Base-by-base conservation (phyloP, 2,113 vertebrate genomes). In the Tor tambroides region DNA sequence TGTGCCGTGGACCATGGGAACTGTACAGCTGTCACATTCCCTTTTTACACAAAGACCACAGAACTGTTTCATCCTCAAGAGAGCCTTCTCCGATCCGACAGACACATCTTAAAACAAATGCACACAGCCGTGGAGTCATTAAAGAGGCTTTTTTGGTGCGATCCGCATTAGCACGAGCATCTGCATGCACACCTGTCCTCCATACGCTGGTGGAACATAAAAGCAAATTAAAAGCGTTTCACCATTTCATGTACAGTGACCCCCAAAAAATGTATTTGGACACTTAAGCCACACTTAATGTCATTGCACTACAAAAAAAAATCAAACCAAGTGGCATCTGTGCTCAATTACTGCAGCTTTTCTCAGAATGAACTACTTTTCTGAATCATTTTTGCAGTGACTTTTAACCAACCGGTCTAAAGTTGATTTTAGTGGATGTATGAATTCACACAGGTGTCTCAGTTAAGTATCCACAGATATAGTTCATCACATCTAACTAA, bases 11-110 rank as follows among this genome's bases (percentile, higher is more conserved):
- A 92, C 85, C 79, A 41, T 65, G 30, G 89, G 83, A 87, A 87
- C 89, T 76, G 80, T 28, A n/a, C 94, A 94, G 90, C 92, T 94
- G 93, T 91, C 93, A 87, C 88, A 83, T 88, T 93, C 89, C 85
- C 87, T 85, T 85, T 75, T 87, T 88, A 87, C 86, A 87, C 56
- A 91, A 84, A 91, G 88, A 92, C 85, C 86, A 77, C 86, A 84
- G 87, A 87, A 81, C 86, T 84, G 89, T 86, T 89, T 85, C 61
- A 74, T 86, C 87, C 92, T 88, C 89, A 17, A 61, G 92, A 90
- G 91, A 93, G 78, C 75, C 86, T 85, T 87, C 89, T 88, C 88
- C 84, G 87, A 87, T 88, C 78, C 63, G 6, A 65, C 28, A 32
- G 81, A 81, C 69, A 84, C 30, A 87, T 91, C 84, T 91, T 92